Conservation (phyloP, 1,140 invertebrate species). For the Drosophila orosa region DNA sequence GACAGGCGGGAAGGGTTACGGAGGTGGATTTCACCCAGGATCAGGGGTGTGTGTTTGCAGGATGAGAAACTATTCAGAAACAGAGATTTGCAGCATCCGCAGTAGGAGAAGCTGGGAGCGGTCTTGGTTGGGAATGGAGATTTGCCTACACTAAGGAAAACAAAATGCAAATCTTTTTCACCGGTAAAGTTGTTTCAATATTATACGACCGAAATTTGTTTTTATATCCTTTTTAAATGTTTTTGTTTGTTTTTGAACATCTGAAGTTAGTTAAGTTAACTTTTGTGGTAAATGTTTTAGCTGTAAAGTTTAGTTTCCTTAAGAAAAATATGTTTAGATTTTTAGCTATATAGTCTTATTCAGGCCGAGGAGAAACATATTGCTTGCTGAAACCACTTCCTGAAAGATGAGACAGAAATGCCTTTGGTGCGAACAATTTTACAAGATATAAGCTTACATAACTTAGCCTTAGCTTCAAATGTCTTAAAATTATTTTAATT, state of each 20-base stretch:
- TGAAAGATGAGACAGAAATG: no score
- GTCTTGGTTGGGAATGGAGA: constrained; percentile 53
- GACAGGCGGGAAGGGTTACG: constrained; percentile 33
- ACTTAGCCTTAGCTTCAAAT: no score
- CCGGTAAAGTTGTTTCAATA: no score
- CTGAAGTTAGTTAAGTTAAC: background rate
- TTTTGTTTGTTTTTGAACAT: background rate
- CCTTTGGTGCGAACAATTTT: no score
- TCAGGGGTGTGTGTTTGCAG: constrained; percentile 35
- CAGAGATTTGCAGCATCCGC: constrained; percentile 61
- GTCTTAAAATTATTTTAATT: no score
- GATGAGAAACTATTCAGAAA: constrained; percentile 74
- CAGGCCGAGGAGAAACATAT: no score
- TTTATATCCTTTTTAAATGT: background rate
- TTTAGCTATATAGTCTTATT: no score
- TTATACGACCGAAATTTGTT: background rate
- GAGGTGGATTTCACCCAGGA: constrained; percentile 16
- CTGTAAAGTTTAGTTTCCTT: no score
- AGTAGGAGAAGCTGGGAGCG: constrained; percentile 6
- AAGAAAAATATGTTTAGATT: no score
- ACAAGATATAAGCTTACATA: no score
- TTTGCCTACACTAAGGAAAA: constrained; percentile 39
- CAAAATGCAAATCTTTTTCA: background rate
- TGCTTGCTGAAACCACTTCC: no score
- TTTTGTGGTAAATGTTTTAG: background rate